phyloP scores from a whole-genome alignment of 2,113 vertebrate genomes.

The Colaptes auratus region DNA sequence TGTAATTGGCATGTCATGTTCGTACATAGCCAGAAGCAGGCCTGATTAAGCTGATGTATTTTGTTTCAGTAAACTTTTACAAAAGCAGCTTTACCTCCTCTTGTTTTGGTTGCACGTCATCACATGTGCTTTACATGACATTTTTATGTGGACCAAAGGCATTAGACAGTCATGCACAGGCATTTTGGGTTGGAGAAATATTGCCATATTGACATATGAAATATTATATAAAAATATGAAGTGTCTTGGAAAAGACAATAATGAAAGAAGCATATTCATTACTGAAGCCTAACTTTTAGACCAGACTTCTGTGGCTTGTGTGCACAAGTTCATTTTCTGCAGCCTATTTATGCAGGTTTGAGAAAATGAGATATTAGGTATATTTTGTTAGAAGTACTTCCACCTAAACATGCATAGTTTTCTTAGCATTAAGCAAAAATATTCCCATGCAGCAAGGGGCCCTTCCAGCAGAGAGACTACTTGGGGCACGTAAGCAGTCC shows the following conservation, averaged over 20 bases:
- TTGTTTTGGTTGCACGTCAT: conserved; percentile 68
- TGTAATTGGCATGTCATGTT: conserved; percentile 93
- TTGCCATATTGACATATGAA: background rate
- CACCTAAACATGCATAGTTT: background rate
- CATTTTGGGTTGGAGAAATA: background rate
- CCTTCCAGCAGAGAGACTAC: background rate
- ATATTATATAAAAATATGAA: background rate
- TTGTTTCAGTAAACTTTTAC: conserved; percentile 89
- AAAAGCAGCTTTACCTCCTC: conserved; percentile 77
- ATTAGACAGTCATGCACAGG: background rate
- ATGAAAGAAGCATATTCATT: background rate
- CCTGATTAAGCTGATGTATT: conserved; percentile 90
- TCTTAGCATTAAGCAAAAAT: conserved; percentile 17
- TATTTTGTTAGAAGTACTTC: background rate
- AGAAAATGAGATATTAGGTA: background rate
- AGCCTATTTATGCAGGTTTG: background rate
- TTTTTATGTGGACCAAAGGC: conserved; percentile 31
- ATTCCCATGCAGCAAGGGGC: background rate
- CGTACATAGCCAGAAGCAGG: conserved; percentile 81
- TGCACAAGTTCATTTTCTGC: background rate
- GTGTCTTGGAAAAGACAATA: background rate
- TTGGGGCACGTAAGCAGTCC: conserved; percentile 13
- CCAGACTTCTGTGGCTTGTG: background rate
- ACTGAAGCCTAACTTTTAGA: background rate
- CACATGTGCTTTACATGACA: conserved; percentile 48